Conservation (phyloP, 1,140 invertebrate species). For the Aphis craccivora region DNA sequence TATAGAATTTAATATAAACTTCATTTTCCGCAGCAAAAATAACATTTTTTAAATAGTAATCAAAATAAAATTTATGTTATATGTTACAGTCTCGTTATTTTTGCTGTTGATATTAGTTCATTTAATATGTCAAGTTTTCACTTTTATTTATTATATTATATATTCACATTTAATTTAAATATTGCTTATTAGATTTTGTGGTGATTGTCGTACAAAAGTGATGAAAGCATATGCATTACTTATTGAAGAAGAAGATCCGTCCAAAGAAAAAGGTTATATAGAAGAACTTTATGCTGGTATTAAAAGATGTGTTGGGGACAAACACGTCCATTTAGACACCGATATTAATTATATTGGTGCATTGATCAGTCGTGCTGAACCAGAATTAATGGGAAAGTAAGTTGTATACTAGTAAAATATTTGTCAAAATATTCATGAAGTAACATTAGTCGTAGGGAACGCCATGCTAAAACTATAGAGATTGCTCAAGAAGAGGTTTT, state of each 20-base stretch:
- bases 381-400: conserved; percentile 83
- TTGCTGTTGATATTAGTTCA: not conserved
- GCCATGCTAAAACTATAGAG: conserved; percentile 93
- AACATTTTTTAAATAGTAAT: not conserved
- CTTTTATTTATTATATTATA: not conserved
- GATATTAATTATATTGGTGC: conserved; percentile 87
- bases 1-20: not conserved
- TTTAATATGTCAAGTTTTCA: no score
- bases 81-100: not conserved
- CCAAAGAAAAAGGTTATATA: conserved; percentile 88
- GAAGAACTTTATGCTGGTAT: conserved; percentile 85
- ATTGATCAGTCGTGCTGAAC: conserved; percentile 87
- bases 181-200: conserved; percentile 75
- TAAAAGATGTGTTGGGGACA: conserved; percentile 81
- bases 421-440: not conserved
- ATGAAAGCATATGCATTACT: conserved; percentile 84
- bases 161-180: not conserved
- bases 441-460: conserved; percentile 73
- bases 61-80: not conserved
- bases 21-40: not conserved
- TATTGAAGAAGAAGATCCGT: conserved; percentile 79
- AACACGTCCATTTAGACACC: conserved; percentile 85
- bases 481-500: conserved; percentile 95
- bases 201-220: conserved; percentile 91
- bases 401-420: conserved; percentile 36